Base-by-base conservation (phyloP, 2,797 vertebrate species). In the Graptemys geographica region DNA sequence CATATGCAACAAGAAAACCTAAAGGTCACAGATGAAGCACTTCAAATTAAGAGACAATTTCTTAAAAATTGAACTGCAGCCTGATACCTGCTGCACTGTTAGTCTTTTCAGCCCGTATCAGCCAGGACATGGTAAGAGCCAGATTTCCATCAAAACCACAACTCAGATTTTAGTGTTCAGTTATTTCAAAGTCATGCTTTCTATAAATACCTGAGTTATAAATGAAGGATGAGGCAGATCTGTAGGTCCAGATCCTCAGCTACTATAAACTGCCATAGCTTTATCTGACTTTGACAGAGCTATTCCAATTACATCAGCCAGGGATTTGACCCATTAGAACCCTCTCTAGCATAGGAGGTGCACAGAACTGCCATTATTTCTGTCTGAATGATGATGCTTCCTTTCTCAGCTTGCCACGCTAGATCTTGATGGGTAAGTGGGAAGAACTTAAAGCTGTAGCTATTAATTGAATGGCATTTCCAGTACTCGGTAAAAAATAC, bases 101-200 rank as follows among this genome's bases (percentile, higher is more conserved):
- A 87, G 59, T 62, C n/a, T 18, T 79, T 37, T 5, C 8, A 31
- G 21, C 80, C 88, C 23, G 21, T 23, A 72, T 72, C 62, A 52
- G 33, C 0, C 0, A 79, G n/a, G 13, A 37, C 0, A 47, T 0
- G 8, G 57, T 1, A 8, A 78, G 15, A 2, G 11, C 9, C 81
- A 74, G 65, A 69, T 13, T 88, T 21, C 74, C 79, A 37, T 49
- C 11, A 41, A 21, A 72, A 13, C 0, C 10, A 55, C 25, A n/a
- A 15, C 1, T 78, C 12, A 55, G 27, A 59, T 9, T 51, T 65
- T 80, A 84, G 51, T 86, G 44, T 78, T 52, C 25, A 37, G 6
- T 3, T 59, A 56, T 47, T 85, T 33, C 83, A 84, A 41, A 81
- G 89, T 8, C 41, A n/a, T 0, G 11, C 3, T 82, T 37, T 8